Evolutionary conservation across 64 coral and sea anemone species (phyloP).

Genomic region (Pocillopora damicornis): DNA sequence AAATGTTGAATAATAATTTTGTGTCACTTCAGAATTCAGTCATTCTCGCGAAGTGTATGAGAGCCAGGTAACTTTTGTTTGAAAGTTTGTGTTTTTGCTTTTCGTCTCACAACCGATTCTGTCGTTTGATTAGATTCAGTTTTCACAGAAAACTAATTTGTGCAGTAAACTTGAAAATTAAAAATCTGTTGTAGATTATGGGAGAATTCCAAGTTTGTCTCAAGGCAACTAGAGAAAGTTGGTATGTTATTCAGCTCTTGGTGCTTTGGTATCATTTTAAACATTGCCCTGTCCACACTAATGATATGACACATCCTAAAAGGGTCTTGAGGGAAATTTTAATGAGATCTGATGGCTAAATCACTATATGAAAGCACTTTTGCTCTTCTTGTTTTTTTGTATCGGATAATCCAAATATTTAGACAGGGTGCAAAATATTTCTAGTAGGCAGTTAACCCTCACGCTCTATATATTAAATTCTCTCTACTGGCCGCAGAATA

Average conservation of each 20-base stretch:
- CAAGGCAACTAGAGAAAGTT: conserved; percentile 97
- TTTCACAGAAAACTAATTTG: background rate
- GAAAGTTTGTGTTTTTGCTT: background rate
- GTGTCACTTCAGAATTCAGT: conserved; percentile 74
- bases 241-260: conserved; percentile 39
- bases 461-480: no score
- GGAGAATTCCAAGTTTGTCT: conserved; percentile 96
- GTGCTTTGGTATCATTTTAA: background rate
- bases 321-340: no score
- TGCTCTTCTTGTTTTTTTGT: no score
- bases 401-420: no score
- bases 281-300: background rate
- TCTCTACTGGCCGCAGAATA: no score
- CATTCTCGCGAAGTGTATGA: conserved; percentile 75
- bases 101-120: background rate
- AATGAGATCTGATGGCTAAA: no score
- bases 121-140: no score
- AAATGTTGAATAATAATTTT: conserved; percentile 58
- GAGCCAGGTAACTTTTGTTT: conserved; percentile 54
- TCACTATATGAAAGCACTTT: no score
- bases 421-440: no score
- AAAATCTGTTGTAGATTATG: conserved; percentile 61
- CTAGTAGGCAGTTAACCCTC: no score
- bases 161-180: background rate
- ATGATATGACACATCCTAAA: no score